Conservation (phyloP, 1,140 invertebrate genomes). For the Hycleus cichorii region DNA sequence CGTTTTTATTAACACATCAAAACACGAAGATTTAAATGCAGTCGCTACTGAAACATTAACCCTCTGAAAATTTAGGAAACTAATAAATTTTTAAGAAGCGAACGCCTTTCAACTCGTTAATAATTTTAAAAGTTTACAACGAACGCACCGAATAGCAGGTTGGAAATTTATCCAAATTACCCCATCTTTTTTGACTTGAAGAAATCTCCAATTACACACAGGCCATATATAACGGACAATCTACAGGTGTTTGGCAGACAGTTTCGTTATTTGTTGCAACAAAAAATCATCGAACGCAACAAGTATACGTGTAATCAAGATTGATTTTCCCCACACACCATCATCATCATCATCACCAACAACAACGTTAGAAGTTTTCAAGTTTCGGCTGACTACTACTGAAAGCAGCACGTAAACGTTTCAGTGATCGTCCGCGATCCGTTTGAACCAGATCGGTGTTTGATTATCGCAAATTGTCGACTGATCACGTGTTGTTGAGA, state of each 20-base stretch:
- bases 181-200: neutral
- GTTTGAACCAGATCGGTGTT: neutral
- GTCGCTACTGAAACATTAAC: too few relatives aligned
- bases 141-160: too few relatives aligned
- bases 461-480: neutral
- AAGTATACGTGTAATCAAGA: conserved; percentile 7
- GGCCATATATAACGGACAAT: neutral
- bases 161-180: too few relatives aligned
- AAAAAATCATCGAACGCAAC: conserved; percentile 1
- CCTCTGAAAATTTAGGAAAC: too few relatives aligned
- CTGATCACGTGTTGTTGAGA: too few relatives aligned
- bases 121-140: too few relatives aligned
- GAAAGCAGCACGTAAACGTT: neutral
- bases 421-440: neutral
- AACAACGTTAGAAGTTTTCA: conserved; percentile 1
- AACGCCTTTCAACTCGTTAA: too few relatives aligned
- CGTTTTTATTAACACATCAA: too few relatives aligned
- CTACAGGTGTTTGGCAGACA: conserved; percentile 7
- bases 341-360: too few relatives aligned
- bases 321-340: conserved; percentile 1
- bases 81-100: too few relatives aligned
- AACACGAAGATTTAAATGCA: too few relatives aligned
- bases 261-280: neutral
- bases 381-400: neutral
- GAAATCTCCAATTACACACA: neutral